A percentile compares a stretch with the other conserved stretches of the same genome.
phyloP scores from a whole-genome alignment of 1,140 invertebrate species.

The Caenorhabditis briggsae region DNA sequence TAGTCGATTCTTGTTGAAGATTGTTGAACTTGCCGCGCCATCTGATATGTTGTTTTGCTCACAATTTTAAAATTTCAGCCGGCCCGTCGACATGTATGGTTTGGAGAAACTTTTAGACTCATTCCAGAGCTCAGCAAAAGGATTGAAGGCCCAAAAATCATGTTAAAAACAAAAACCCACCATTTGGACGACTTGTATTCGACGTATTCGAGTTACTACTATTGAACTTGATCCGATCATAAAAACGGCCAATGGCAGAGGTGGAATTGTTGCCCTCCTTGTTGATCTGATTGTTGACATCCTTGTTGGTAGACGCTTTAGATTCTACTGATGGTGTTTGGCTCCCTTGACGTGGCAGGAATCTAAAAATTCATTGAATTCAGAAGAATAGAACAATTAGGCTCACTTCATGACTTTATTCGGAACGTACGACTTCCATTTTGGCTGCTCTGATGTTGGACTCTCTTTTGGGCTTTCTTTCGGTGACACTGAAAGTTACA shows the following conservation, averaged over 20 bases:
- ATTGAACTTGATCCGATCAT: constrained; percentile 43
- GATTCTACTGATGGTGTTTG: constrained; percentile 5
- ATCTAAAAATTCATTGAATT: neutral
- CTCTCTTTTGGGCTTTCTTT: neutral
- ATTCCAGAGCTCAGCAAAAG: too few relatives aligned
- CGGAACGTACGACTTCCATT: constrained; percentile 26
- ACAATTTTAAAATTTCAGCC: too few relatives aligned
- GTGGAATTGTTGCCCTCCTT: constrained; percentile 10
- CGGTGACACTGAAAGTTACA: neutral
- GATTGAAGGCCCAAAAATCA: neutral
- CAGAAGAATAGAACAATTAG: neutral
- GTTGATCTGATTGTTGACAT: neutral
- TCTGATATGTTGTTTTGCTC: too few relatives aligned
- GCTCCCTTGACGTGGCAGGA: neutral
- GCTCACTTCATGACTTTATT: constrained; percentile 15
- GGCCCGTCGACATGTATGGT: too few relatives aligned
- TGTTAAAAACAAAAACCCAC: neutral
- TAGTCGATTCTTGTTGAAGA: too few relatives aligned
- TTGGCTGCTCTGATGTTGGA: constrained; percentile 15
- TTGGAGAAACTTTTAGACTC: too few relatives aligned
- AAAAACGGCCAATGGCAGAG: constrained; percentile 7
- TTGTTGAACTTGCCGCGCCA: too few relatives aligned
- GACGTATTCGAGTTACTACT: constrained; percentile 11
- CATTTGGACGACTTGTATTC: neutral
- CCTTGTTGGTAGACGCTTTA: constrained; percentile 15